Evolutionary conservation across 2,113 vertebrate genomes (phyloP).

Genomic region (Psilopsiagon aymara): DNA sequence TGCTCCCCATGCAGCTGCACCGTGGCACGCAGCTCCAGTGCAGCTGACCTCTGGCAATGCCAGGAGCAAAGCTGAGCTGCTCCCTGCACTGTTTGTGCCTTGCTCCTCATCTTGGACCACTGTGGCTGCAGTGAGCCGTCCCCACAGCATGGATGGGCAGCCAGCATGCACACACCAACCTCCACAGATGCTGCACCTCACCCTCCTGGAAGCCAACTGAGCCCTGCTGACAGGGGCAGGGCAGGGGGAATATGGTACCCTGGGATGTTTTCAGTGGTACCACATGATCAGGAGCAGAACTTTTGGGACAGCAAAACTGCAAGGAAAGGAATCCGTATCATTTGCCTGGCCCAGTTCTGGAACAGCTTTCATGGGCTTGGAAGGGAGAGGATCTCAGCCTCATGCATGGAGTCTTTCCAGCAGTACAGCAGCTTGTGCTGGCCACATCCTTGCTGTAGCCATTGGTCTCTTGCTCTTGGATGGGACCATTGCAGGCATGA

Average conservation of each 20-base stretch:
- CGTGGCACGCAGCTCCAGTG: fast-evolving
- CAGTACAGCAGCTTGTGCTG: fast-evolving
- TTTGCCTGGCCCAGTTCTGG: fast-evolving
- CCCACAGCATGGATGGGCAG: too few species aligned
- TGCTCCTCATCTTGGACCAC: fast-evolving
- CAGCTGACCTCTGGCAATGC: not conserved
- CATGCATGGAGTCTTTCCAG: fast-evolving
- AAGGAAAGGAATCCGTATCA: fast-evolving
- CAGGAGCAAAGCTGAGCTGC: not conserved
- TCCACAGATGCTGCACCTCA: not conserved
- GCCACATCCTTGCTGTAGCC: fast-evolving
- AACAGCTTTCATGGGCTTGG: fast-evolving
- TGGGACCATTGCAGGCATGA: not conserved
- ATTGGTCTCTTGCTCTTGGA: fast-evolving
- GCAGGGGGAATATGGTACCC: not conserved
- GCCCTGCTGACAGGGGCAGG: not conserved
- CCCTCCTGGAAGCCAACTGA: not conserved
- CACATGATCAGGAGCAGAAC: fast-evolving
- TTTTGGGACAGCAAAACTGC: not conserved
- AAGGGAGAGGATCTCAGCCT: not conserved
- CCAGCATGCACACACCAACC: not conserved
- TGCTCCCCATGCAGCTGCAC: not conserved
- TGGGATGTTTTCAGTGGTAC: fast-evolving
- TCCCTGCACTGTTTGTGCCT: fast-evolving
- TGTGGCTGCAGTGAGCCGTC: too few species aligned